phyloP scores from a whole-genome alignment of 2,113 vertebrate species.

The Microtus ochrogaster region DNA sequence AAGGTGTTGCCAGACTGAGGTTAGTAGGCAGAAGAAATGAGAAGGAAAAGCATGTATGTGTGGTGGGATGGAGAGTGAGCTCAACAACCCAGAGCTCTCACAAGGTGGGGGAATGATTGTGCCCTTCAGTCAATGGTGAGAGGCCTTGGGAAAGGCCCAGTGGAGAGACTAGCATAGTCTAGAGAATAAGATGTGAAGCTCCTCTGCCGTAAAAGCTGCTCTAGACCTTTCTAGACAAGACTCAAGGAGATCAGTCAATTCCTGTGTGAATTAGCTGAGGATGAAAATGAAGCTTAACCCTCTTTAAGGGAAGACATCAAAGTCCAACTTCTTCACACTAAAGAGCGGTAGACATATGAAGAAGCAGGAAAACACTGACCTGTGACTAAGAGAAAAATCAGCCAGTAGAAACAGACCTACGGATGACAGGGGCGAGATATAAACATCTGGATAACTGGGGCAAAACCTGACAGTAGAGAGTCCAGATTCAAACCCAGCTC shows the following conservation, averaged over 20 bases:
- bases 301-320: not conserved
- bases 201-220: not conserved
- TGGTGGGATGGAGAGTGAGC: no score
- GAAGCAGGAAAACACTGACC: not conserved
- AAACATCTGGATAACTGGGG: not conserved
- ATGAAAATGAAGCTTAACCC: not conserved
- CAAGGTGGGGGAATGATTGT: not conserved
- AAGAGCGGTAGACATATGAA: conserved; percentile 48
- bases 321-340: conserved; percentile 28
- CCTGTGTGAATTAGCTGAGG: not conserved
- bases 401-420: conserved; percentile 50
- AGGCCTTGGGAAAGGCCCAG: not conserved
- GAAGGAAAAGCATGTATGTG: not conserved
- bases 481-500: conserved; percentile 2
- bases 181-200: not conserved
- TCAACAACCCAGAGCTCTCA: not conserved
- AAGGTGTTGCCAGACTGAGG: not conserved
- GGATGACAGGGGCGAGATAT: not conserved
- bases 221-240: not conserved
- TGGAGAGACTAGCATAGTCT: not conserved
- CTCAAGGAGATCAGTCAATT: not conserved
- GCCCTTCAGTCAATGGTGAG: not conserved
- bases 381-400: conserved; percentile 56
- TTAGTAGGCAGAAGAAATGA: not conserved
- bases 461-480: not conserved